Conservation (phyloP, 2,797 vertebrate species). For the Geotrypetes seraphini region DNA sequence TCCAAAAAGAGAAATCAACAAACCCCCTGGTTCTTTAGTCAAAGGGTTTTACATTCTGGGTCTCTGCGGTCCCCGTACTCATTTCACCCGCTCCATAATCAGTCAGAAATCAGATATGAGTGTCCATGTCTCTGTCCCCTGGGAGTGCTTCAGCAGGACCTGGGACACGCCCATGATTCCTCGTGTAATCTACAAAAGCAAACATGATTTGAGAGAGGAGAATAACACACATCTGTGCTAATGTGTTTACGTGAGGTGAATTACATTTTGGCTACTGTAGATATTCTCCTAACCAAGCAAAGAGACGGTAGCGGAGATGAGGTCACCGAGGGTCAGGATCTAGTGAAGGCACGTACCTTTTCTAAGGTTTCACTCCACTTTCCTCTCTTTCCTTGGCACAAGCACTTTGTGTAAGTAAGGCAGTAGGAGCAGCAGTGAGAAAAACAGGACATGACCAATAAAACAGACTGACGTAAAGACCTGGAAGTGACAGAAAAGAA, state of each 20-base stretch:
- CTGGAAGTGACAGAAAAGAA: constrained; percentile 35
- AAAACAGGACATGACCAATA: constrained; percentile 76
- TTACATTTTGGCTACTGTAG: not conserved
- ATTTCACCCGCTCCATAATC: no score
- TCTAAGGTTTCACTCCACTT: constrained; percentile 41
- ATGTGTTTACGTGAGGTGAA: no score
- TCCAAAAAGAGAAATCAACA: no score
- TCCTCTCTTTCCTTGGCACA: constrained; percentile 76
- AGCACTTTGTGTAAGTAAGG: constrained; percentile 74
- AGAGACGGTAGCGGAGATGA: no score
- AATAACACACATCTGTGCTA: not conserved
- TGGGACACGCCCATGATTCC: constrained; percentile 40
- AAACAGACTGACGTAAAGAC: constrained; percentile 89
- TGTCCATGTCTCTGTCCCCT: constrained; percentile 34
- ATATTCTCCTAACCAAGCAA: no score
- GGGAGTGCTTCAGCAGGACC: constrained; percentile 21
- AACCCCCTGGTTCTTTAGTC: not conserved
- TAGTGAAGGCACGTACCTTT: not conserved
- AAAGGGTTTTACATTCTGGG: constrained; percentile 8
- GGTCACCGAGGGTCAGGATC: no score
- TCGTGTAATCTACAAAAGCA: constrained; percentile 35
- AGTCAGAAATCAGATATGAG: constrained; percentile 36
- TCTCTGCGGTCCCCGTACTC: no score
- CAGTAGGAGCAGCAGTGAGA: constrained; percentile 60
- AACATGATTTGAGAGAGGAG: no score